Evolutionary conservation across 2,113 vertebrate genomes (phyloP).

Genomic region (Esox niger): DNA sequence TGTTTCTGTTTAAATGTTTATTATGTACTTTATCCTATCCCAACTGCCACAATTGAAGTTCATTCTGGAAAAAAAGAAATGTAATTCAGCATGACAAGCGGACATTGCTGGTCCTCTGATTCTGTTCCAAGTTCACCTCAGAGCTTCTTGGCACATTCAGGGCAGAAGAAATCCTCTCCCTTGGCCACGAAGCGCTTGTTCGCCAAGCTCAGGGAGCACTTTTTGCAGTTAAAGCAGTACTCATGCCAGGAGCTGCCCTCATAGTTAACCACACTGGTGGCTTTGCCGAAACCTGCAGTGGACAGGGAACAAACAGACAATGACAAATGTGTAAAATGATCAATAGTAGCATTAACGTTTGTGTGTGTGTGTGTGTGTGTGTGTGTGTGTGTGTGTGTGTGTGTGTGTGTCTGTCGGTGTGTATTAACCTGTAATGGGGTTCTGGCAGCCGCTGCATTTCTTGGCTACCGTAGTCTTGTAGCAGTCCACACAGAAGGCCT

Average conservation of each 20-base stretch:
- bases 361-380: not conserved
- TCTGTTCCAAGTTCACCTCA: slow-evolving; percentile 41
- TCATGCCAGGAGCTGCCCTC: slow-evolving; percentile 94
- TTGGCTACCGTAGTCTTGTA: slow-evolving; percentile 94
- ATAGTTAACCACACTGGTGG: slow-evolving; percentile 91
- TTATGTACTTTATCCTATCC: no score
- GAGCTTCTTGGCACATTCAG: slow-evolving; percentile 87
- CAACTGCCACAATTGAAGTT: no score
- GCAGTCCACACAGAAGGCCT: slow-evolving; percentile 92
- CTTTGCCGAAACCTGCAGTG: slow-evolving; percentile 83
- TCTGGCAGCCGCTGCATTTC: slow-evolving; percentile 91
- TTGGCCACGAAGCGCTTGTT: slow-evolving; percentile 90
- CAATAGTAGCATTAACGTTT: no score
- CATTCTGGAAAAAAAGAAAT: no score
- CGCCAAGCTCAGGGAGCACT: slow-evolving; percentile 85
- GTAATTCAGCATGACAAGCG: not conserved
- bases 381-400: not conserved
- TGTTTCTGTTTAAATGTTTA: no score
- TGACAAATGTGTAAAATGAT: not conserved
- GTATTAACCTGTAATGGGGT: slow-evolving; percentile 89
- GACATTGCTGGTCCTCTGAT: not conserved
- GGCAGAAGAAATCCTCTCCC: slow-evolving; percentile 83
- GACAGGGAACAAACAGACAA: not conserved
- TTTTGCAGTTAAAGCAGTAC: slow-evolving; percentile 97
- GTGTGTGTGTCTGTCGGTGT: not conserved